phyloP scores from a whole-genome alignment of 2,113 vertebrate species.

The Limnothrissa miodon region DNA sequence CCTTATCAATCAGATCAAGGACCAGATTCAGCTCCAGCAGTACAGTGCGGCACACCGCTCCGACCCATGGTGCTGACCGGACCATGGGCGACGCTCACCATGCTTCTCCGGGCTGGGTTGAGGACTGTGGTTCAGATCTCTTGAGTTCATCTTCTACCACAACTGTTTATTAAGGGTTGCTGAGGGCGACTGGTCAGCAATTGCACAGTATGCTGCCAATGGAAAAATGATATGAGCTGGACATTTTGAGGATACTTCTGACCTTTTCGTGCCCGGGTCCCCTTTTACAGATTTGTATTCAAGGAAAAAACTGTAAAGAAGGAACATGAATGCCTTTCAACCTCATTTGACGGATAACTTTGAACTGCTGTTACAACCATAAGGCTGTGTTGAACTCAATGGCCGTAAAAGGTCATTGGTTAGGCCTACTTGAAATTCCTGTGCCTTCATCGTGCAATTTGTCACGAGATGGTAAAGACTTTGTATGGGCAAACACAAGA shows the following conservation, averaged over 20 bases:
- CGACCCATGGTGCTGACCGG: constrained; percentile 78
- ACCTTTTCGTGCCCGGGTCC: background rate
- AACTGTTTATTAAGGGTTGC: background rate
- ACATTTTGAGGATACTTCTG: background rate
- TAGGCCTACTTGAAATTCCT: background rate
- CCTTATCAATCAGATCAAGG: constrained; percentile 87
- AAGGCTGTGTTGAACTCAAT: background rate
- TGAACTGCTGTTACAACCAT: background rate
- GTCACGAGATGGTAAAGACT: background rate
- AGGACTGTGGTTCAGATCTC: background rate
- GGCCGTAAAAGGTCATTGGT: background rate
- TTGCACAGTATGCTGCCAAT: background rate
- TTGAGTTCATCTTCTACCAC: background rate
- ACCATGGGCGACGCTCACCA: background rate
- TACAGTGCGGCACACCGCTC: constrained; percentile 81
- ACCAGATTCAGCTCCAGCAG: constrained; percentile 86
- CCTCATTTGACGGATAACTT: background rate
- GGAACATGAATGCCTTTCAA: background rate
- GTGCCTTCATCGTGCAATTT: background rate
- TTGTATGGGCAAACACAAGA: background rate
- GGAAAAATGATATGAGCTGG: background rate
- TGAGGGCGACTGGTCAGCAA: background rate
- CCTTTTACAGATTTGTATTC: background rate
- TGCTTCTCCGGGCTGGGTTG: background rate
- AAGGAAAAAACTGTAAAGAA: background rate